phyloP scores from a whole-genome alignment of 2,113 vertebrate species.

The Vireo altiloquus region DNA sequence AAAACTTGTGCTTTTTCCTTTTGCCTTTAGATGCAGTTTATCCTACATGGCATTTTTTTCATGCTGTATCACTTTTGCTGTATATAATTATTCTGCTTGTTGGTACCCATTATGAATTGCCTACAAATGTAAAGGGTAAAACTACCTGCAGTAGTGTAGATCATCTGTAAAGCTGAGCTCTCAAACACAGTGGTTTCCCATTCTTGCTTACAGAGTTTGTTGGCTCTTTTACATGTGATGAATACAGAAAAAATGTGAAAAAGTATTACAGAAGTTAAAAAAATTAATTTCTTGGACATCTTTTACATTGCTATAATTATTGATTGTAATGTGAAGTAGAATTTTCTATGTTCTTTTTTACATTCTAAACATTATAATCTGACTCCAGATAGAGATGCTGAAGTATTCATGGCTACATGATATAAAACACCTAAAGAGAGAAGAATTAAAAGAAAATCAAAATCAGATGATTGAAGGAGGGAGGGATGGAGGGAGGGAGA shows the following conservation, averaged over 20 bases:
- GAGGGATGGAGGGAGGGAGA: not conserved
- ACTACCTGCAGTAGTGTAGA: not conserved
- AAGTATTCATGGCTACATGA: not conserved
- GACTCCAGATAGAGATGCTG: not conserved
- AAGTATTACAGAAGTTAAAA: not conserved
- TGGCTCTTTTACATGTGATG: not conserved
- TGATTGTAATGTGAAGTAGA: not conserved
- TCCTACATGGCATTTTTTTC: not conserved
- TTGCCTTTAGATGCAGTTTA: not conserved
- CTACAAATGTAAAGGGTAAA: not conserved
- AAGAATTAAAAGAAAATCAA: constrained; percentile 15
- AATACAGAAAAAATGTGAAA: not conserved
- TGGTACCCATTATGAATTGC: not conserved
- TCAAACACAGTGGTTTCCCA: not conserved
- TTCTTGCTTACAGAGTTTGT: not conserved
- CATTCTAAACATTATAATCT: not conserved
- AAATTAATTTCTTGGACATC: not conserved
- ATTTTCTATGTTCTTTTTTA: not conserved
- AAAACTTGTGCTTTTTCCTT: not conserved
- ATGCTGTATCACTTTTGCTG: not conserved
- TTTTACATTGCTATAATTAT: not conserved
- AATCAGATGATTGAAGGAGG: not conserved
- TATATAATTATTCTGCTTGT: not conserved
- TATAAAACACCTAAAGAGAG: not conserved
- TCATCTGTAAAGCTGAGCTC: not conserved